Percentiles rank a stretch among this genome's conserved stretches.
Conservation (phyloP, 2,888 invertebrate species). For the Phrixothrix hirtus region DNA sequence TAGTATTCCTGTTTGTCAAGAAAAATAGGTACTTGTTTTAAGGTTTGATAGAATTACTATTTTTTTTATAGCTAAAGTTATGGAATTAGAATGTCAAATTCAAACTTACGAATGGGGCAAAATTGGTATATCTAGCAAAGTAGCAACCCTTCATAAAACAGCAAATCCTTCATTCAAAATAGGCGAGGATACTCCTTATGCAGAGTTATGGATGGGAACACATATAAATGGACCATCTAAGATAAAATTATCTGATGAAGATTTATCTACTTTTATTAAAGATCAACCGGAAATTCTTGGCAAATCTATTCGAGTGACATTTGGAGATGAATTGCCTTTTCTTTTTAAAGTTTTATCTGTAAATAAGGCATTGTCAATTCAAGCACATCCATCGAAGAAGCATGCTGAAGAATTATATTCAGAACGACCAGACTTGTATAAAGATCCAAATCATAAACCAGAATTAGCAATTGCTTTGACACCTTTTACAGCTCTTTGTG, state of each 20-base stretch:
- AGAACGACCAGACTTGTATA: slow-evolving; percentile 82
- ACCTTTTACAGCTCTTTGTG: slow-evolving; percentile 90
- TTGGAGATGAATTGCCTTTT: slow-evolving; percentile 81
- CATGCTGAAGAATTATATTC: slow-evolving; percentile 81
- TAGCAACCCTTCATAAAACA: slow-evolving; percentile 65
- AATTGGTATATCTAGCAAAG: slow-evolving; percentile 73
- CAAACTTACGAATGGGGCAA: slow-evolving; percentile 96
- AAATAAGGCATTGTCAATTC: slow-evolving; percentile 90
- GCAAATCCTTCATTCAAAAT: slow-evolving; percentile 64
- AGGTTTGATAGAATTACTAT: too few species aligned
- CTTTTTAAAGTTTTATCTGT: slow-evolving; percentile 94
- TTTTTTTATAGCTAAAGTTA: too few species aligned
- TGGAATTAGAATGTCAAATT: slow-evolving; percentile 80
- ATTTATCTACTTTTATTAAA: slow-evolving; percentile 63
- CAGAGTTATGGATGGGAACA: slow-evolving; percentile 98
- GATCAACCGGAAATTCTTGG: slow-evolving; percentile 72
- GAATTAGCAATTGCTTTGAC: slow-evolving; percentile 96
- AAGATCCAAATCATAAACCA: slow-evolving; percentile 97
- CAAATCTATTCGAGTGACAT: slow-evolving; percentile 61
- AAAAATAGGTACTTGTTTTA: too few species aligned
- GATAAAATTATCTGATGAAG: slow-evolving; percentile 63
- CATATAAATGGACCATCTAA: slow-evolving; percentile 88
- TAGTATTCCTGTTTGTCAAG: too few species aligned
- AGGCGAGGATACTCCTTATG: slow-evolving; percentile 72
- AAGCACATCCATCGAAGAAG: slow-evolving; percentile 92